Percentiles rank a stretch among this genome's conserved stretches.
Conservation (phyloP, 2,888 invertebrate species). For the Strigamia maritima region DNA sequence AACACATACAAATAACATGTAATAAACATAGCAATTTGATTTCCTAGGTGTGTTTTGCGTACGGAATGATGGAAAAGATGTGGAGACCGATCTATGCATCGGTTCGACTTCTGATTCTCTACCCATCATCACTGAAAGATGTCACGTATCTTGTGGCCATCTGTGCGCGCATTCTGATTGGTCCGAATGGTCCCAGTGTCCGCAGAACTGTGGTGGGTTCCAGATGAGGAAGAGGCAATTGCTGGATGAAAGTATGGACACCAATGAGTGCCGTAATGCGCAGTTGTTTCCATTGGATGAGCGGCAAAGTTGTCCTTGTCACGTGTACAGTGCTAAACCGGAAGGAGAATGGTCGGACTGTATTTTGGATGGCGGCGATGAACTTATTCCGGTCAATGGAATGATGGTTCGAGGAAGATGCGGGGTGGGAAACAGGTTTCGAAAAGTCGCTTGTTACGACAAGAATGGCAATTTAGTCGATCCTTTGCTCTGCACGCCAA, state of each 20-base stretch:
- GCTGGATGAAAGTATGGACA: slow-evolving; percentile 46
- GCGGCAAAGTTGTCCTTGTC: slow-evolving; percentile 41
- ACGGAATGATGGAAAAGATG: slow-evolving; percentile 41
- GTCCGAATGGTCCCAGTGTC: slow-evolving; percentile 55
- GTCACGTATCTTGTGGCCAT: slow-evolving; percentile 49
- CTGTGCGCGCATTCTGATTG: slow-evolving; percentile 57
- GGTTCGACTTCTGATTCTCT: slow-evolving; percentile 34
- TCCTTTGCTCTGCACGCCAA: slow-evolving; percentile 41
- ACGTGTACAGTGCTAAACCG: slow-evolving; percentile 40
- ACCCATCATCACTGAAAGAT: slow-evolving; percentile 37
- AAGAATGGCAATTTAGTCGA: slow-evolving; percentile 41
- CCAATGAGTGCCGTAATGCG: slow-evolving; percentile 38
- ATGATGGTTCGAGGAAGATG: slow-evolving; percentile 41
- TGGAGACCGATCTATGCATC: slow-evolving; percentile 45
- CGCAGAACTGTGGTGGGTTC: slow-evolving; percentile 50
- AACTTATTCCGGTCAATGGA: slow-evolving; percentile 41
- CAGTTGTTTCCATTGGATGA: slow-evolving; percentile 40
- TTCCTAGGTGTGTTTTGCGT: slow-evolving; percentile 41
- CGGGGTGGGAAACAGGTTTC: slow-evolving; percentile 41
- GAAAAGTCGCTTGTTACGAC: slow-evolving; percentile 42
- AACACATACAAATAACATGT: too few species aligned
- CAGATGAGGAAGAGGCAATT: slow-evolving; percentile 49
- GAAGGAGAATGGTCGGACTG: slow-evolving; percentile 42
- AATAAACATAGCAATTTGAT: neutral
- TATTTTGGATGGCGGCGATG: slow-evolving; percentile 42